Conservation (phyloP, 2,797 vertebrate species). For the Erpetoichthys calabaricus region DNA sequence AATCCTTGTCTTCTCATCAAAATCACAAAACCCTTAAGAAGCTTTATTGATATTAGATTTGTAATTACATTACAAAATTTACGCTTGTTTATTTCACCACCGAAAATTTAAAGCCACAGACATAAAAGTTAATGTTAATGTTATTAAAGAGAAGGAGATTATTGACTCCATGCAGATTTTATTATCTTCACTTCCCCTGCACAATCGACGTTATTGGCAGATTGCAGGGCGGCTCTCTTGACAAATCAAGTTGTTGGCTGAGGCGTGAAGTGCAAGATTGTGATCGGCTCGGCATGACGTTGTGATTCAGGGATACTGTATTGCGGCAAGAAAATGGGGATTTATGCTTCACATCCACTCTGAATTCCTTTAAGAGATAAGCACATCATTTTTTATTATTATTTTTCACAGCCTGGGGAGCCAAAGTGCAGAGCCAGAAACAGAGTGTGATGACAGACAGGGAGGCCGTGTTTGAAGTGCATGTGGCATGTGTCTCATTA, state of each 20-base stretch:
- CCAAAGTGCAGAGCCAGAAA: slow-evolving; percentile 28
- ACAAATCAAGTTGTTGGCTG: slow-evolving; percentile 60
- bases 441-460: too few species aligned
- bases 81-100: too few species aligned
- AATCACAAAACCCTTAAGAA: too few species aligned
- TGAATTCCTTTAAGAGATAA: slow-evolving; percentile 44
- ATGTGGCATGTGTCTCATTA: too few species aligned
- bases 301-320: slow-evolving; percentile 46
- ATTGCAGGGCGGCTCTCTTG: slow-evolving; percentile 38
- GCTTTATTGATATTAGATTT: too few species aligned
- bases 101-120: not conserved
- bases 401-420: slow-evolving; percentile 23
- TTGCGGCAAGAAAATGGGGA: slow-evolving; percentile 37
- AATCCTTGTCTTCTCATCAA: too few species aligned
- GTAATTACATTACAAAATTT: too few species aligned
- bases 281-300: slow-evolving; percentile 42
- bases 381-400: slow-evolving; percentile 34
- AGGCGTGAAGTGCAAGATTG: slow-evolving; percentile 57
- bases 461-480: too few species aligned
- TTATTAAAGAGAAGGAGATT: slow-evolving; percentile 36
- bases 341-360: slow-evolving; percentile 48
- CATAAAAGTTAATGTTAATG: slow-evolving; percentile 19
- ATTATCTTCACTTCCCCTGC: slow-evolving; percentile 39
- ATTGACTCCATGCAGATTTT: slow-evolving; percentile 35
- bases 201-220: slow-evolving; percentile 43